phyloP scores from a whole-genome alignment of 1,140 invertebrate species.

The Cheumatopsyche charites region DNA sequence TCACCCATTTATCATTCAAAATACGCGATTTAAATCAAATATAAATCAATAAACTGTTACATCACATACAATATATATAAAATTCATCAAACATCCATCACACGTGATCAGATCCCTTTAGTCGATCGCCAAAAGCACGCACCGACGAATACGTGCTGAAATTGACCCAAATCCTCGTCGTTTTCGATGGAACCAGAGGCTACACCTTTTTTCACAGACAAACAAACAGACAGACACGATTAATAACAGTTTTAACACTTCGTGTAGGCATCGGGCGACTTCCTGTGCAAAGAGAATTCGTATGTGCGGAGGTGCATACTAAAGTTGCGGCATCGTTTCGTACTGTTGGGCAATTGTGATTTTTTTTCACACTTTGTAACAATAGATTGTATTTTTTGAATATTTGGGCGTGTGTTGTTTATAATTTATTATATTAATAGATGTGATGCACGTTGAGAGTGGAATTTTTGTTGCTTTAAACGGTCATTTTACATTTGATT shows the following conservation, averaged over 20 bases:
- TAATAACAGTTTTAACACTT: slow-evolving; percentile 29
- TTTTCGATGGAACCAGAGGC: not conserved
- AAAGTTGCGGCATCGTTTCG: slow-evolving; percentile 4
- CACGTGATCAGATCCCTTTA: not conserved
- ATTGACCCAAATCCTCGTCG: slow-evolving; percentile 18
- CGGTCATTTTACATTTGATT: not conserved
- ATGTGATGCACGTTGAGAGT: not conserved
- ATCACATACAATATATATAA: not conserved
- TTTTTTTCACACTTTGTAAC: not conserved
- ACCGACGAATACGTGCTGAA: slow-evolving; percentile 16
- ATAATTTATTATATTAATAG: not conserved
- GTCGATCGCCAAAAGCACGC: not conserved
- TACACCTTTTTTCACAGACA: not conserved
- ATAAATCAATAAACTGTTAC: not conserved
- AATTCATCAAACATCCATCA: not conserved
- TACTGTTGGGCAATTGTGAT: not conserved
- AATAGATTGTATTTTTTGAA: not conserved
- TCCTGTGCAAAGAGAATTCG: not conserved
- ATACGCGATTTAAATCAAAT: not conserved
- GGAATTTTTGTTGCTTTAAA: too few relatives aligned
- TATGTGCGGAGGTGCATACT: not conserved
- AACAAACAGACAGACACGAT: not conserved
- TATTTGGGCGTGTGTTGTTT: not conserved
- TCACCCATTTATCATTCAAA: not conserved
- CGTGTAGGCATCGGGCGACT: slow-evolving; percentile 23